These are phyloP conservation scores for Meganola albula DNA, from an alignment of 2,888 invertebrate species.

Conservation along the genomic window DNA sequence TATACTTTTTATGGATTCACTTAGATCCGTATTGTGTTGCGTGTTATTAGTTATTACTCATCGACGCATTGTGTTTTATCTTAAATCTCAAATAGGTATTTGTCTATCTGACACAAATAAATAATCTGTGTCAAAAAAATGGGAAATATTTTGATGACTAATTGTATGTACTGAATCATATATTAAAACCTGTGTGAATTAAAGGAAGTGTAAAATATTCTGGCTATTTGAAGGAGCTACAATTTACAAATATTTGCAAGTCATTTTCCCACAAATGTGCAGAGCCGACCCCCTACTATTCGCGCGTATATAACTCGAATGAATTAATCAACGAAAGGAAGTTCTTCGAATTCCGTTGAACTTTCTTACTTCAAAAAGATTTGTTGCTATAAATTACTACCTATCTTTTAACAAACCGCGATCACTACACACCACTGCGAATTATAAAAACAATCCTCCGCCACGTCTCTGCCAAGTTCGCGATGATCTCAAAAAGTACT, in stretches of 20 bases:
- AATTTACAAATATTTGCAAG: constrained; percentile 35
- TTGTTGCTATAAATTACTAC: too few species aligned
- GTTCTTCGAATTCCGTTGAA: constrained; percentile 8
- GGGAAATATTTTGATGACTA: too few species aligned
- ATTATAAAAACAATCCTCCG: too few species aligned
- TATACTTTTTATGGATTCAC: constrained; percentile 60
- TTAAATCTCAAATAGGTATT: too few species aligned
- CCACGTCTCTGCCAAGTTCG: too few species aligned
- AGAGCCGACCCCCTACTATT: constrained; percentile 18
- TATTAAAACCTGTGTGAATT: constrained; percentile 15
- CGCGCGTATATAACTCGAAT: constrained; percentile 4
- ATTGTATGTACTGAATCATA: too few species aligned
- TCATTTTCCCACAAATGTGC: constrained; percentile 55
- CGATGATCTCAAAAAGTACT: too few species aligned
- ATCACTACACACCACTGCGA: too few species aligned
- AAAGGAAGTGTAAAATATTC: constrained; percentile 18
- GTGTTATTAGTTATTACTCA: constrained; percentile 53
- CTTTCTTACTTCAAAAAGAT: too few species aligned
- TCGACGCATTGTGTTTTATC: constrained; percentile 41
- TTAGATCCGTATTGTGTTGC: constrained; percentile 62
- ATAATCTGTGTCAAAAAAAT: too few species aligned
- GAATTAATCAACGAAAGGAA: constrained; percentile 2
- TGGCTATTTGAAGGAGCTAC: constrained; percentile 15
- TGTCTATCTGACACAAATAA: too few species aligned
- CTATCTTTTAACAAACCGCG: too few species aligned